Base-by-base conservation (phyloP, 2,113 vertebrate species). In the Aphelocoma coerulescens region DNA sequence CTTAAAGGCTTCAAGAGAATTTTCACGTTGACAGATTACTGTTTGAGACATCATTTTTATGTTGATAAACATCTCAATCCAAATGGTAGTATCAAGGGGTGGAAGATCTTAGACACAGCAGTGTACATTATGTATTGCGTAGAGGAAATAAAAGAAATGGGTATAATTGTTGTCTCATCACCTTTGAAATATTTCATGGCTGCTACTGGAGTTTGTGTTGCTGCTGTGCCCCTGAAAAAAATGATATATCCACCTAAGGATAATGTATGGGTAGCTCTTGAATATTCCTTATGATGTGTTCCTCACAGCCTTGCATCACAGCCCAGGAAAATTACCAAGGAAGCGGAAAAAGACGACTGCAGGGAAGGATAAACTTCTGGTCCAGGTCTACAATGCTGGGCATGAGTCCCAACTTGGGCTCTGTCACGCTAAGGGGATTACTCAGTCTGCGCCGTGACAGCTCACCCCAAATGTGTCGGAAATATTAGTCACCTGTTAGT, bases 321-420 rank as follows among this genome's bases (percentile, higher is more conserved):
- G 55, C 30, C n/a, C n/a, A 37, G 73, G 43, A 54, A 39, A 33
- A 58, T 26, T 9, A 51, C 3, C 13, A 84, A 37, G 28, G 32
- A 8, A 62, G 51, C 37, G 62, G 54, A 21, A 55, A 18, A 80
- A 71, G 15, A 22, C 32, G n/a, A 1, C 9, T 44, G 5, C 13
- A 27, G 44, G 49, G 37, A 63, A 80, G 18, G 87, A 58, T 43
- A 21, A 69, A 30, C 16, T 63, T 82, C 17, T 79, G 83, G 16
- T 61, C 19, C 52, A 58, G 54, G 33, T 35, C 15, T 23, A 1
- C 27, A 8, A 1, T 28, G 27, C 30, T 61, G 76, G 80, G 87
- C 79, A 26, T 17, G 33, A 19, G 18, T 91, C 76, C 91, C 89
- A 79, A 1, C 4, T 3, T 0, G 0, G 43, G 8, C 39, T 46